A percentile compares a stretch with the other conserved stretches of the same genome.
phyloP scores from a whole-genome alignment of 1,140 invertebrate genomes.

The Ips nitidus region DNA sequence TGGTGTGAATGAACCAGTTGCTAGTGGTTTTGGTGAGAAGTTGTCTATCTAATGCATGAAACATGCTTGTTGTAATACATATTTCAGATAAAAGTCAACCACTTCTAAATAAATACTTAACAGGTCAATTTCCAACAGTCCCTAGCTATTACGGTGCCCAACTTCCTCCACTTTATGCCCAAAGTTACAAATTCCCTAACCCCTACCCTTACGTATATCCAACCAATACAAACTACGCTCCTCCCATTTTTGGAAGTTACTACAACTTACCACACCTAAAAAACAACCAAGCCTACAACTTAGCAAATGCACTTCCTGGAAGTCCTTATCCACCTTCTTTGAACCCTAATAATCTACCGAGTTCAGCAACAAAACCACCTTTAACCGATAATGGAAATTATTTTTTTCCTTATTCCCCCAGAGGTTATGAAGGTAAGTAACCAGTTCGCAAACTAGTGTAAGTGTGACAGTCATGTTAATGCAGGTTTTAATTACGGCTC shows the following conservation, averaged over 20 bases:
- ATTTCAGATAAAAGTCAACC: no score
- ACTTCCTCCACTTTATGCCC: not conserved
- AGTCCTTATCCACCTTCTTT: not conserved
- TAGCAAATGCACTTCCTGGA: no score
- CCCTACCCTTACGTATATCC: not conserved
- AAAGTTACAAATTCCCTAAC: not conserved
- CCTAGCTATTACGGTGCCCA: no score
- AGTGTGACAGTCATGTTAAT: not conserved
- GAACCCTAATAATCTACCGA: not conserved
- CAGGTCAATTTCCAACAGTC: no score
- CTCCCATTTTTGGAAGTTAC: not conserved
- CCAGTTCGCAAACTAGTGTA: conserved; percentile 11
- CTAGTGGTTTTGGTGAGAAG: no score
- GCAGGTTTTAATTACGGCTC: conserved; percentile 9
- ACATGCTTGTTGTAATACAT: no score
- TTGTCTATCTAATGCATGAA: no score
- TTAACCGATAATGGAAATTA: not conserved
- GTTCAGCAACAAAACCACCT: conserved; percentile 7
- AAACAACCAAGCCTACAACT: not conserved
- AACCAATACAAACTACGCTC: not conserved
- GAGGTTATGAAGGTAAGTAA: conserved; percentile 18
- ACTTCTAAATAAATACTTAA: no score
- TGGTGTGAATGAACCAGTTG: not conserved
- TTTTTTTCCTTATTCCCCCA: conserved; percentile 6
- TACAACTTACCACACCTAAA: not conserved